Base-by-base conservation (phyloP, 92 coral and sea anemone genomes). In the Actinostola sp. region DNA sequence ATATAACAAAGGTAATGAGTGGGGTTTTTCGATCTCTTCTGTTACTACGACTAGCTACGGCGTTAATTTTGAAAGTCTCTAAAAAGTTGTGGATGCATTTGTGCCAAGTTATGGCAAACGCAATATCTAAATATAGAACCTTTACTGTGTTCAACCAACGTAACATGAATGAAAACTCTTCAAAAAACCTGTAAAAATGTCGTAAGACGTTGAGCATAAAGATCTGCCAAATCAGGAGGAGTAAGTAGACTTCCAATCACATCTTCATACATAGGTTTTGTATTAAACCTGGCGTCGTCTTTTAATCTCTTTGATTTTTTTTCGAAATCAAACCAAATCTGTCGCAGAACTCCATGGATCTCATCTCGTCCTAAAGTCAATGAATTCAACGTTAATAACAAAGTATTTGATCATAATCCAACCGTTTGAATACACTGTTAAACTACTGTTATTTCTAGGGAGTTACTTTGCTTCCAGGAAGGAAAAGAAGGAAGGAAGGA, bases 171-270 rank as follows among this genome's bases (percentile, higher is more conserved):
- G 42, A 36, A 11, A 11, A 11, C 6, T 36, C 42, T 11, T 4
- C 42, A 36, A 48, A n/a, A n/a, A n/a, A 78, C 84, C 84, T 78
- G 84, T 29, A 70, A 49, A 19, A 55, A 59, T n/a, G 68, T 44
- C 31, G 77, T 27, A 12, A 78, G 64, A 8, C 70, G 73, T 39
- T 78, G 84, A n/a, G 42, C 77, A 23, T 78, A 78, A 41, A 59
- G 34, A 2, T 78, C 84, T 2, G 57, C 69, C 34, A 61, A 32
- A 24, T 61, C 35, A 12, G 50, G 33, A 2, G 77, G 71, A 20
- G 70, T 35, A 33, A 41, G 27, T 27, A 78, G 57, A 34, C 52
- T 56, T 16, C 14, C 38, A 16, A 78, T 69, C 32, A 60, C 68
- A 63, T 78, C 56, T 17, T 31, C 59, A 23, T 17, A 38, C 16